Percentiles rank a stretch among this genome's conserved stretches.
These are phyloP conservation scores for Harpegnathos saltator DNA, from an alignment of 1,140 invertebrate species.

Conservation along the genomic window DNA sequence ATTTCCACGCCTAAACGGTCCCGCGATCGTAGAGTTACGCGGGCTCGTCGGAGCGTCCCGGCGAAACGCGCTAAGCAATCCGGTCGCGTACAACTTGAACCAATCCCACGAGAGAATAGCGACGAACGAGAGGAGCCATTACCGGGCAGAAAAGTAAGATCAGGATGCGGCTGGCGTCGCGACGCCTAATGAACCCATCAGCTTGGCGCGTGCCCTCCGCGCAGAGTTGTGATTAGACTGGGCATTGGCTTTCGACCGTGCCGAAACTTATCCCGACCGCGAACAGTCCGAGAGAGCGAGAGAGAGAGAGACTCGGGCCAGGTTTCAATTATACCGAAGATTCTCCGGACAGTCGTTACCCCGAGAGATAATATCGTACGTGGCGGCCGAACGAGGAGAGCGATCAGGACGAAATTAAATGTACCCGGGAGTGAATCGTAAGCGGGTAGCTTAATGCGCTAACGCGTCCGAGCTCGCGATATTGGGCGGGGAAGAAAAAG, in stretches of 20 bases:
- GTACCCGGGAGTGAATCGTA: slow-evolving; percentile 12
- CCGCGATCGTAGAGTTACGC: slow-evolving; percentile 35
- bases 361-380: slow-evolving; percentile 32
- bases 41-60: slow-evolving; percentile 23
- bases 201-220: slow-evolving; percentile 68
- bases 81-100: slow-evolving; percentile 72
- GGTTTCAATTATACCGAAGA: slow-evolving; percentile 67
- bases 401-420: slow-evolving; percentile 36
- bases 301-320: slow-evolving; percentile 16
- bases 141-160: slow-evolving; percentile 72
- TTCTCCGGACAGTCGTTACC: slow-evolving; percentile 54
- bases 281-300: slow-evolving; percentile 24
- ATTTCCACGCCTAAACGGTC: slow-evolving; percentile 11
- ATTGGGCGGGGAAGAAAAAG: too few species aligned
- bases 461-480: background rate
- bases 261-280: slow-evolving; percentile 62
- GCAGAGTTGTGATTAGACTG: slow-evolving; percentile 78
- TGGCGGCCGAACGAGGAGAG: slow-evolving; percentile 9
- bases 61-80: slow-evolving; percentile 69
- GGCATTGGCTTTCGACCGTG: slow-evolving; percentile 66
- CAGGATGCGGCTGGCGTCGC: slow-evolving; percentile 74
- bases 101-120: slow-evolving; percentile 68
- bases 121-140: slow-evolving; percentile 60
- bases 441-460: background rate
- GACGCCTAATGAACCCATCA: slow-evolving; percentile 79